Evolutionary conservation across 2,888 invertebrate genomes (phyloP).

Genomic region (Xanthorhoe designata): DNA sequence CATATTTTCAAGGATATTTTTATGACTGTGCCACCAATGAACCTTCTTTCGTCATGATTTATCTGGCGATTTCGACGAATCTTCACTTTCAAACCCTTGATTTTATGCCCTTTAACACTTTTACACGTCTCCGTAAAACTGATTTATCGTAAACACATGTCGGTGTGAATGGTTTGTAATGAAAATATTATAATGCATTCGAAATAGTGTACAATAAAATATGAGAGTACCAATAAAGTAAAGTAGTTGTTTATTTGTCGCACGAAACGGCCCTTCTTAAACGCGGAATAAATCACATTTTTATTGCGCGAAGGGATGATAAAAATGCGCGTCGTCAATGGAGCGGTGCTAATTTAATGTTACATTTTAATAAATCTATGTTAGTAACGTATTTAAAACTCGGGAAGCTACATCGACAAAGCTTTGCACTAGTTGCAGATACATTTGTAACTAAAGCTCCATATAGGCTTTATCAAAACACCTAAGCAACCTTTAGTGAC

Average conservation of each 20-base stretch:
- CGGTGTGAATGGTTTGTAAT: slow-evolving; percentile 32
- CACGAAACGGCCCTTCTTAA: slow-evolving; percentile 39
- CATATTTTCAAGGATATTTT: slow-evolving; percentile 26
- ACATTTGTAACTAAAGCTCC: no score
- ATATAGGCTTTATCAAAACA: no score
- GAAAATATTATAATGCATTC: slow-evolving; percentile 31
- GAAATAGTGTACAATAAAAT: slow-evolving; percentile 42
- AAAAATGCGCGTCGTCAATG: slow-evolving; percentile 6
- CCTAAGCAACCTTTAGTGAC: no score
- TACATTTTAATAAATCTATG: background rate
- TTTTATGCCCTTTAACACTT: slow-evolving; percentile 26
- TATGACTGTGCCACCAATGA: slow-evolving; percentile 18
- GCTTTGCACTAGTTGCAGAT: no score
- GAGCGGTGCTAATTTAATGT: slow-evolving; percentile 2
- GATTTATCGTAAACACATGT: slow-evolving; percentile 42
- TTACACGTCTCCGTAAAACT: slow-evolving; percentile 25
- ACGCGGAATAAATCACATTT: slow-evolving; percentile 41
- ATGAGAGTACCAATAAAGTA: slow-evolving; percentile 45
- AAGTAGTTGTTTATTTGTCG: slow-evolving; percentile 47
- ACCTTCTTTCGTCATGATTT: slow-evolving; percentile 26
- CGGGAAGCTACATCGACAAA: background rate
- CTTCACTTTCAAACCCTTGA: slow-evolving; percentile 16
- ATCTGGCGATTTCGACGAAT: slow-evolving; percentile 23
- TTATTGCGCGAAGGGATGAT: slow-evolving; percentile 39
- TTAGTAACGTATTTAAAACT: background rate